These are phyloP conservation scores for Chloroceryle amazona DNA, from an alignment of 2,797 vertebrate genomes.

Conservation along the genomic window DNA sequence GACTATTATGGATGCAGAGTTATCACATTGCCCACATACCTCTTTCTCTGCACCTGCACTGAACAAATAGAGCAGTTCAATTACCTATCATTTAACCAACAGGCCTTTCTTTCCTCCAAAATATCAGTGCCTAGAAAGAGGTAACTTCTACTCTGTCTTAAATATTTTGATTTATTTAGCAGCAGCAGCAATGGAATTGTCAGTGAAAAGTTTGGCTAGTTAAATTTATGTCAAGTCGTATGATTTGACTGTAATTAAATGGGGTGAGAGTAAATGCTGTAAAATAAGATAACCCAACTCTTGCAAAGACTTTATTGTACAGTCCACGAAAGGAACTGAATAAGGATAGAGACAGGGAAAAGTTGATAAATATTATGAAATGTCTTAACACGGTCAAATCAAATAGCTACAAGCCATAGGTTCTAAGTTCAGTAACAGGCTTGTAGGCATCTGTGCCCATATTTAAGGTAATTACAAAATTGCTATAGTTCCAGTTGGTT, in stretches of 20 bases:
- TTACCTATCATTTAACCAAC: neutral
- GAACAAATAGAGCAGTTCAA: neutral
- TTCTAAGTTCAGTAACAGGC: neutral
- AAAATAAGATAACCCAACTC: neutral
- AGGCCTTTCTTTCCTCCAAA: neutral
- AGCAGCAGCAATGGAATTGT: neutral
- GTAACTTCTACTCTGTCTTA: neutral
- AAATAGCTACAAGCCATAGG: neutral
- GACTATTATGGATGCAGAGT: neutral
- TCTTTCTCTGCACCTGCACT: neutral
- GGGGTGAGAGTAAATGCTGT: neutral
- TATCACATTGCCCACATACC: fast-evolving
- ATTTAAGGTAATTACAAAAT: slow-evolving; percentile 8
- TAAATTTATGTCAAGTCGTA: neutral
- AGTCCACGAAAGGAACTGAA: neutral
- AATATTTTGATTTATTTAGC: neutral
- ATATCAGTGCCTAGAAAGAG: neutral
- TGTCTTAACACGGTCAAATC: neutral
- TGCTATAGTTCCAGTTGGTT: neutral
- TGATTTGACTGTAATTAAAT: slow-evolving; percentile 40
- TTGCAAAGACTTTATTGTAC: neutral
- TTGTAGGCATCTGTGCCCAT: neutral
- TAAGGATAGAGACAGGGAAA: neutral
- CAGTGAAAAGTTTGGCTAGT: neutral
- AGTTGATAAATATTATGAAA: slow-evolving; percentile 1